Percentiles rank a stretch among this genome's conserved stretches.
Conservation (phyloP, 1,140 invertebrate genomes). For the Drosophila saltans region DNA sequence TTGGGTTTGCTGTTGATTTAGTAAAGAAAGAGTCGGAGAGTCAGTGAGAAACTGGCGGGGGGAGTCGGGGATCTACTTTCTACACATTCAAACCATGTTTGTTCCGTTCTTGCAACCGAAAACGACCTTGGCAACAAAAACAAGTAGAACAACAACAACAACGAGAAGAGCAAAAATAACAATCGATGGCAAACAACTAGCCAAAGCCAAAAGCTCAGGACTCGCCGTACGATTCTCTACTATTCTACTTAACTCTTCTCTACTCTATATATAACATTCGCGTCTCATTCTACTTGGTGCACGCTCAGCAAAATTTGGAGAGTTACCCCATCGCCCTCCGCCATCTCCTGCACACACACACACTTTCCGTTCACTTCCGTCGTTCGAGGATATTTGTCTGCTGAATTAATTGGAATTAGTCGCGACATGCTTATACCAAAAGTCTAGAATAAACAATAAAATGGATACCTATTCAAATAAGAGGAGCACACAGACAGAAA, state of each 20-base stretch:
- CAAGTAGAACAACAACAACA: slow-evolving; percentile 16
- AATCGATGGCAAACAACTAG: slow-evolving; percentile 68
- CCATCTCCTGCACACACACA: neutral
- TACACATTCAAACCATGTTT: slow-evolving; percentile 45
- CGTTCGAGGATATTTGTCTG: slow-evolving; percentile 78
- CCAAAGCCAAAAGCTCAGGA: slow-evolving; percentile 59
- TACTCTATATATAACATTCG: too few relatives aligned
- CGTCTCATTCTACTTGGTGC: slow-evolving; percentile 31
- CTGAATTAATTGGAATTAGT: slow-evolving; percentile 82
- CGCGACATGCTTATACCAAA: slow-evolving; percentile 80
- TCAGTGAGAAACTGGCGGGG: neutral
- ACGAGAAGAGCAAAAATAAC: slow-evolving; percentile 34
- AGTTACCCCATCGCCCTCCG: neutral
- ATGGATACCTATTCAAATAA: slow-evolving; percentile 81
- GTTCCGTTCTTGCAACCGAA: slow-evolving; percentile 55
- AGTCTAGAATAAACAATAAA: slow-evolving; percentile 82
- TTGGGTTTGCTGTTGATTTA: slow-evolving; percentile 1
- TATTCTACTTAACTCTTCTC: neutral
- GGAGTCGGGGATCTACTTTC: neutral
- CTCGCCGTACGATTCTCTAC: slow-evolving; percentile 1
- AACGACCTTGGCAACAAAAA: slow-evolving; percentile 73
- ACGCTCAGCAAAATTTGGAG: slow-evolving; percentile 64
- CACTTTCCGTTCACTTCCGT: slow-evolving; percentile 50
- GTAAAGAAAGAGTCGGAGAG: neutral
- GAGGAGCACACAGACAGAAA: slow-evolving; percentile 32